Evolutionary conservation across 2,113 vertebrate genomes (phyloP).

Genomic region (Falco punctatus): DNA sequence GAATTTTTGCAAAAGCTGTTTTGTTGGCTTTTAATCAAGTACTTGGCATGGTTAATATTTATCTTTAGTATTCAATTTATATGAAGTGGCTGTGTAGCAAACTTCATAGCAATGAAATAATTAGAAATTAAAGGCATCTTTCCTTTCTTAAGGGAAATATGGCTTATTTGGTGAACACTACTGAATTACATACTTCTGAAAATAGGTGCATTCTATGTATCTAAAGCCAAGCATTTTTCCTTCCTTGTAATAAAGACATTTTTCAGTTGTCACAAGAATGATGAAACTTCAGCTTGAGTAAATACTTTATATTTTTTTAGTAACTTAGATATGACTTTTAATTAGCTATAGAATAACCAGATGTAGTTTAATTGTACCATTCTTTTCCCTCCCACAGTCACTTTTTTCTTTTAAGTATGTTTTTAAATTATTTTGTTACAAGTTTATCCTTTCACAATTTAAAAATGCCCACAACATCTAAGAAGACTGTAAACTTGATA

Average conservation of each 20-base stretch:
- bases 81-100: constrained; percentile 6
- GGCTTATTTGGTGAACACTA: not conserved
- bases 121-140: not conserved
- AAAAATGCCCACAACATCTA: not conserved
- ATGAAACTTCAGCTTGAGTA: not conserved
- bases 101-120: not conserved
- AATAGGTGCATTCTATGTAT: not conserved
- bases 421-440: not conserved
- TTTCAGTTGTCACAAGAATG: not conserved
- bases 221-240: not conserved
- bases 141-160: not conserved
- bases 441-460: not conserved
- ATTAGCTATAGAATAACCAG: not conserved
- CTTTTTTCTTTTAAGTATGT: not conserved
- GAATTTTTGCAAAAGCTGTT: constrained; percentile 40
- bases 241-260: not conserved
- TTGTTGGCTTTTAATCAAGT: constrained; percentile 45
- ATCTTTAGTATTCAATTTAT: constrained; percentile 34
- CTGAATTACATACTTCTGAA: not conserved
- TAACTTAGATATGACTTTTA: not conserved
- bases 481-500: not conserved
- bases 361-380: not conserved
- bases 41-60: constrained; percentile 23
- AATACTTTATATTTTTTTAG: not conserved
- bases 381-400: not conserved